Evolutionary conservation across 2,113 vertebrate genomes (phyloP), one percentile per base, ranked within the genome.

Genomic region (Eclectus roratus): DNA sequence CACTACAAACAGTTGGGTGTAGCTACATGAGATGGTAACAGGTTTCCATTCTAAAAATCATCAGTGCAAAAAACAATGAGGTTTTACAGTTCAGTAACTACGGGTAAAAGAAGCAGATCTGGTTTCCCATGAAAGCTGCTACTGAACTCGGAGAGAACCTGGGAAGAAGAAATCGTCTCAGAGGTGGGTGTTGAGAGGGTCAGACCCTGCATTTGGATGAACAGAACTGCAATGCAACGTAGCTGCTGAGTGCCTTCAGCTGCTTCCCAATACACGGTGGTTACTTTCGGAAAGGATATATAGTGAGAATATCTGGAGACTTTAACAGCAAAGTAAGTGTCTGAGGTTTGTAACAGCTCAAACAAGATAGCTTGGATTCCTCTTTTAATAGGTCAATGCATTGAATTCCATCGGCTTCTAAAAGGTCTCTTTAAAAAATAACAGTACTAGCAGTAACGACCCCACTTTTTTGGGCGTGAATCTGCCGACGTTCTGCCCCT

Each of bases 21-120:
- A 97, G 98, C 98, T 96, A 98, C 94, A 98, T 97, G 97, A 98
- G 98, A 98, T 97, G 98, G 97, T 96, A 97, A 98, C 88, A 97
- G 93, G 97, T 97, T 97, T 98, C 98, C 97, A 95, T 98, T 97
- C 96, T 97, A 98, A 98, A 97, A 96, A 95, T 97, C 85, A 96
- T 97, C 98, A 98, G 99, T 99, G 99, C 99, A 98, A 98, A 99
- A 95, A 98, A 98, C 98, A 98, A 98, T 98, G 98, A 99, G 99
- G 98, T 98, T 97, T 97, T 95, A 98, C 98, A 98, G 98, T 98
- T 99, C 98, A 98, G 98, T 97, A 92, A 98, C 98, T 98, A 97
- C 97, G 98, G 98, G 98, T 97, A 97, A 95, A 95, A 97, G 95
- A 98, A 98, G 97, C 92, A 5, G 97, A 94, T 94, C 91, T 78